Conservation (phyloP, 2,113 vertebrate genomes). For the Bufo gargarizans region DNA sequence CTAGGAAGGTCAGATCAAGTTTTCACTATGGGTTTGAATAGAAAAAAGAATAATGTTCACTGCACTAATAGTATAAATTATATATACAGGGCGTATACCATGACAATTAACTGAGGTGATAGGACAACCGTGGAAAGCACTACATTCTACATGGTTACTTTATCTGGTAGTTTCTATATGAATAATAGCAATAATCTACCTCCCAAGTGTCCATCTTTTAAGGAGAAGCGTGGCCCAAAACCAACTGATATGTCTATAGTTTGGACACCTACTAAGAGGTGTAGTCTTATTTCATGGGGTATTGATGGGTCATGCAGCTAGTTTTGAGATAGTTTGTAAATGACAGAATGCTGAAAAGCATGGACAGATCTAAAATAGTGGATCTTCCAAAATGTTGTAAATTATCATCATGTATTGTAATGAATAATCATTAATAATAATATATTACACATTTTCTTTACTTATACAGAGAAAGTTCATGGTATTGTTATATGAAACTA, state of each 20-base stretch:
- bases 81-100: too few species aligned
- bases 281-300: neutral
- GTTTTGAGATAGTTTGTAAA: neutral
- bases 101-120: too few species aligned
- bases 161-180: too few species aligned
- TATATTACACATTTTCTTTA: too few species aligned
- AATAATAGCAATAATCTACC: too few species aligned
- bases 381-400: neutral
- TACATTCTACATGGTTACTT: too few species aligned
- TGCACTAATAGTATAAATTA: neutral
- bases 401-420: too few species aligned
- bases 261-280: neutral
- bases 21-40: neutral
- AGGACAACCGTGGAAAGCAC: too few species aligned
- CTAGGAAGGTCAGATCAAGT: neutral
- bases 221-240: too few species aligned
- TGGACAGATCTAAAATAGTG: neutral
- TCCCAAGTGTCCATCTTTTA: too few species aligned
- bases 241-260: neutral
- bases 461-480: too few species aligned
- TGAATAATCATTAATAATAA: too few species aligned
- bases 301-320: neutral
- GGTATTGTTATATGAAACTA: neutral
- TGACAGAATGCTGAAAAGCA: neutral
- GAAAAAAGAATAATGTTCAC: neutral